A percentile compares a stretch with the other conserved stretches of the same genome.
Conservation (phyloP, 2,113 vertebrate genomes). For the Oncorhynchus tshawytscha region DNA sequence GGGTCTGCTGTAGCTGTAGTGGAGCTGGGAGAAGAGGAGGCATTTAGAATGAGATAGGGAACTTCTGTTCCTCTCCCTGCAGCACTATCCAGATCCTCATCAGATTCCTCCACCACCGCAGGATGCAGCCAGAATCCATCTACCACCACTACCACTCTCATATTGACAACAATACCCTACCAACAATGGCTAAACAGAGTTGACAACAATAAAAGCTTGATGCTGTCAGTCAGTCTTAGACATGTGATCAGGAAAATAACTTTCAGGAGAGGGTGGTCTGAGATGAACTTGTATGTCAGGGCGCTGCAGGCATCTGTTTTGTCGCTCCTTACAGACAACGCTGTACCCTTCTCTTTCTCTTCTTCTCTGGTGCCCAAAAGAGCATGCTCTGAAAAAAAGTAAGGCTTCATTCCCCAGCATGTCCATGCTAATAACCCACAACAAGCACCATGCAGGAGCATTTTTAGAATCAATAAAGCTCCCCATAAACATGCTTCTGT, state of each 20-base stretch:
- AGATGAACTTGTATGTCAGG: background rate
- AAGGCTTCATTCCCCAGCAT: constrained; percentile 50
- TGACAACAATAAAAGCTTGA: background rate
- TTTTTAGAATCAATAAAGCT: constrained; percentile 58
- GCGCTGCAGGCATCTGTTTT: constrained; percentile 29
- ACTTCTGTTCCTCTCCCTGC: constrained; percentile 30
- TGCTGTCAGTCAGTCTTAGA: background rate
- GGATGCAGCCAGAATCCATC: constrained; percentile 46
- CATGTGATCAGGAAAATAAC: background rate
- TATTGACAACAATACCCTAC: background rate
- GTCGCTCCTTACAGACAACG: background rate
- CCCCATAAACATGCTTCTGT: background rate
- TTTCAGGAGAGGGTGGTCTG: background rate
- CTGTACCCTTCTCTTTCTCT: background rate
- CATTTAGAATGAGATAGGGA: background rate
- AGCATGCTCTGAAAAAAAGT: constrained; percentile 34
- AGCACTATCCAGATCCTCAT: constrained; percentile 59
- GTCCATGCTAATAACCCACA: constrained; percentile 59
- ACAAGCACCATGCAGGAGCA: constrained; percentile 59
- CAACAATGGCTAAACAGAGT: constrained; percentile 5
- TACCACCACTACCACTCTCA: constrained; percentile 25
- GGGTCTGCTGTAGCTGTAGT: too few species aligned
- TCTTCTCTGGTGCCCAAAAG: constrained; percentile 30
- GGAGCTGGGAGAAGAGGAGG: background rate
- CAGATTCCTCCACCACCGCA: constrained; percentile 27